These are phyloP conservation scores for Hyles lineata DNA, from an alignment of 2,888 invertebrate genomes.

Conservation along the genomic window DNA sequence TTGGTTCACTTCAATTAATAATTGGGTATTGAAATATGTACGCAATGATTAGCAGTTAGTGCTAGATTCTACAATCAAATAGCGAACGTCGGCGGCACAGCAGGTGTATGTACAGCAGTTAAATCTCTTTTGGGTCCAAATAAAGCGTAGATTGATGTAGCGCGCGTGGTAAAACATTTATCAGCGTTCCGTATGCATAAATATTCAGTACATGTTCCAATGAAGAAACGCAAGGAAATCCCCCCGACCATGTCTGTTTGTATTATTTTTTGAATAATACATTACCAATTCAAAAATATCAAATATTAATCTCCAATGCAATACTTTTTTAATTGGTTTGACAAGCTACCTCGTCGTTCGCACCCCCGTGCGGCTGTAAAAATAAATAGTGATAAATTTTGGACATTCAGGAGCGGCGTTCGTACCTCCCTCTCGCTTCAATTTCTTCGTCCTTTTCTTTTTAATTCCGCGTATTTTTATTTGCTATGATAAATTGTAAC, in stretches of 20 bases:
- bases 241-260: neutral
- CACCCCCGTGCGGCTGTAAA: conserved; percentile 60
- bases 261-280: conserved; percentile 38
- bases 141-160: conserved; percentile 8
- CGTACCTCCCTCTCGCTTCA: conserved; percentile 71
- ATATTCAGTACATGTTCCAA: conserved; percentile 19
- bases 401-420: conserved; percentile 66
- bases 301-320: conserved; percentile 52
- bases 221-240: conserved; percentile 23
- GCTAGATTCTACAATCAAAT: no score
- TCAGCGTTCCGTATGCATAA: conserved; percentile 12
- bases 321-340: conserved; percentile 57
- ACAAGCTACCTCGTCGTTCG: conserved; percentile 55
- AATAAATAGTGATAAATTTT: conserved; percentile 73
- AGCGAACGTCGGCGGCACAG: neutral
- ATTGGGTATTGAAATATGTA: no score
- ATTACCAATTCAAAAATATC: conserved; percentile 46
- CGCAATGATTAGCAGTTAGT: no score
- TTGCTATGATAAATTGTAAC: conserved; percentile 84
- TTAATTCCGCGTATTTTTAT: conserved; percentile 84
- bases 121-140: conserved; percentile 8
- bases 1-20: no score
- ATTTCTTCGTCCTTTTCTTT: conserved; percentile 81
- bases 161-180: conserved; percentile 23
- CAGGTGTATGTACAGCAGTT: neutral